Conservation (phyloP, 2,113 vertebrate species). For the Hylia prasina region DNA sequence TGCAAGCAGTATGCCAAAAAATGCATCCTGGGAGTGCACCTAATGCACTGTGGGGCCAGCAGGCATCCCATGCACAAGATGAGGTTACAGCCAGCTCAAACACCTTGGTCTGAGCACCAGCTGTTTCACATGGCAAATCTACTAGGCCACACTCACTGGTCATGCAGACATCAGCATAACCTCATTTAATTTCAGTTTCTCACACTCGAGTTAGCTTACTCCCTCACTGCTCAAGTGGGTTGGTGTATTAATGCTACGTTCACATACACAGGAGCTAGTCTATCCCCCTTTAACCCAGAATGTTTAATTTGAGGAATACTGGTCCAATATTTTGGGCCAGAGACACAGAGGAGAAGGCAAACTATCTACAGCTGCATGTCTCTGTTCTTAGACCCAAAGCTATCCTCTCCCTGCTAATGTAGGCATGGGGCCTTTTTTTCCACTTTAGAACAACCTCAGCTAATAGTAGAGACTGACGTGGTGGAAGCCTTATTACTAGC, state of each 20-base stretch:
- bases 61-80: fast-evolving
- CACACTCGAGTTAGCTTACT: background rate
- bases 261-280: background rate
- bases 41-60: fast-evolving
- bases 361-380: background rate
- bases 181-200: background rate
- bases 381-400: background rate
- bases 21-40: fast-evolving
- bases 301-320: background rate
- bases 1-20: background rate
- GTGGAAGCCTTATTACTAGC: background rate
- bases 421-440: background rate
- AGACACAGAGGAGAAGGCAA: background rate
- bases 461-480: background rate
- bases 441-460: background rate
- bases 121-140: background rate
- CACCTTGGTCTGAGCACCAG: fast-evolving
- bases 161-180: background rate
- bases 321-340: background rate
- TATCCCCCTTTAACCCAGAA: background rate
- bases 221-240: background rate
- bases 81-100: background rate
- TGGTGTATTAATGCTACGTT: background rate
- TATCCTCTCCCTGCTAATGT: background rate
- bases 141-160: fast-evolving